phyloP scores from a whole-genome alignment of 2,888 invertebrate species.

The Euclidia mi region DNA sequence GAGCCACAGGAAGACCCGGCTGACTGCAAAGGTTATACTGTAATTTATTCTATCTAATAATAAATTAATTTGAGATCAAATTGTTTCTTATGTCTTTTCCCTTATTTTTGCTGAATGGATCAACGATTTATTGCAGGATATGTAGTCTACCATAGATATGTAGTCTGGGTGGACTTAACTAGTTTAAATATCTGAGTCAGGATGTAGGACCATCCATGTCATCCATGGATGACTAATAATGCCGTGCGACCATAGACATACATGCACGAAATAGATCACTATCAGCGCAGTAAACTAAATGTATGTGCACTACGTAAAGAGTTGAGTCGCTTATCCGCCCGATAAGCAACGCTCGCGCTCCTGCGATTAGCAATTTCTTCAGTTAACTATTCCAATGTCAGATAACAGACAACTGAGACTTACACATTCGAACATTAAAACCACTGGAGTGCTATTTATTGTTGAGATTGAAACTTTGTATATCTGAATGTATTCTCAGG shows the following conservation, averaged over 20 bases:
- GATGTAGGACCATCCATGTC: too few relatives aligned
- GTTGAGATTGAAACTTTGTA: too few relatives aligned
- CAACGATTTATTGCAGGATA: too few relatives aligned
- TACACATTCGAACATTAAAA: too few relatives aligned
- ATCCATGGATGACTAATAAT: not conserved
- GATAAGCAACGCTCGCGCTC: too few relatives aligned
- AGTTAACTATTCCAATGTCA: not conserved
- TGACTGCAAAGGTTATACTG: conserved; percentile 58
- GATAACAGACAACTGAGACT: not conserved
- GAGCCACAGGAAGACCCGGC: conserved; percentile 44
- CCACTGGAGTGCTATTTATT: too few relatives aligned
- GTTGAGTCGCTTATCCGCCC: not conserved
- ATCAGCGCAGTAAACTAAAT: not conserved
- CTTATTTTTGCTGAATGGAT: too few relatives aligned
- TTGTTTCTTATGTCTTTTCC: conserved; percentile 5
- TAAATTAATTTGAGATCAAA: conserved; percentile 35
- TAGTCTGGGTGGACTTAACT: too few relatives aligned
- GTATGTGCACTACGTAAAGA: not conserved
- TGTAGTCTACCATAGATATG: too few relatives aligned
- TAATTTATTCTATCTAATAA: conserved; percentile 53
- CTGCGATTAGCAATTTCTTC: not conserved
- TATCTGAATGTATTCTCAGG: too few relatives aligned
- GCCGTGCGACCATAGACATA: not conserved
- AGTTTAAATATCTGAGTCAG: too few relatives aligned
- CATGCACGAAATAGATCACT: not conserved